These are phyloP conservation scores for Bubo bubo DNA, from an alignment of 2,113 vertebrate genomes.

Conservation along the genomic window DNA sequence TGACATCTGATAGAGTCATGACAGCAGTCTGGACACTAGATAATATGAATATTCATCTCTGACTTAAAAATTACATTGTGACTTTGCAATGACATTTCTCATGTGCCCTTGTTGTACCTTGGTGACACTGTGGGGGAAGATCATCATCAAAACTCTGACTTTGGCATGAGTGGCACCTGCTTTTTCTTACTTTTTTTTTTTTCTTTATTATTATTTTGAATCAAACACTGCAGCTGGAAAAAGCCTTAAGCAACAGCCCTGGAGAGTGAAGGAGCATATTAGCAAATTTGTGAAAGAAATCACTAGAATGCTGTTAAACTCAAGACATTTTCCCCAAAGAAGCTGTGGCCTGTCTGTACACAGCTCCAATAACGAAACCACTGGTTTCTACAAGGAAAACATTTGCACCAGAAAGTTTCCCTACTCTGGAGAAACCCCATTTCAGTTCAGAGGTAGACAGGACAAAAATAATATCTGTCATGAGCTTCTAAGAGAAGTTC, in stretches of 20 bases:
- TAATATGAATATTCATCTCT: constrained; percentile 74
- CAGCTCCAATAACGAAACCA: background rate
- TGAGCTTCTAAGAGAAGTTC: background rate
- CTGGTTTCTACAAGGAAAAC: background rate
- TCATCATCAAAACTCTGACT: constrained; percentile 51
- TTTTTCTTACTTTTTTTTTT: background rate
- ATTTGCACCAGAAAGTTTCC: background rate
- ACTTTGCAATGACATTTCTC: constrained; percentile 58
- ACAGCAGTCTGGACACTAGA: constrained; percentile 48
- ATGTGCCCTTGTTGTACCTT: background rate
- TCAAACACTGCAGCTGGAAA: background rate
- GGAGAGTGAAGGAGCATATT: background rate
- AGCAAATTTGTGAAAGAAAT: background rate
- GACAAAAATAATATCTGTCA: background rate
- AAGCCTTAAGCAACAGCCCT: background rate
- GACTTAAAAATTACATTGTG: constrained; percentile 18
- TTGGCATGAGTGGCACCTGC: background rate
- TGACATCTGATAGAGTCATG: constrained; percentile 58
- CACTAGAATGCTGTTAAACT: background rate
- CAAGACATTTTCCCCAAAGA: background rate
- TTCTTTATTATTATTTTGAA: constrained; percentile 19
- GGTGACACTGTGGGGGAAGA: background rate
- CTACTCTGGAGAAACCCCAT: background rate
- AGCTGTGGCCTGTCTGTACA: background rate
- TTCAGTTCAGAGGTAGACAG: background rate